A percentile compares a stretch with the other conserved stretches of the same genome.
phyloP scores from a whole-genome alignment of 2,797 vertebrate genomes.

The Mormyrus proboscirostris region DNA sequence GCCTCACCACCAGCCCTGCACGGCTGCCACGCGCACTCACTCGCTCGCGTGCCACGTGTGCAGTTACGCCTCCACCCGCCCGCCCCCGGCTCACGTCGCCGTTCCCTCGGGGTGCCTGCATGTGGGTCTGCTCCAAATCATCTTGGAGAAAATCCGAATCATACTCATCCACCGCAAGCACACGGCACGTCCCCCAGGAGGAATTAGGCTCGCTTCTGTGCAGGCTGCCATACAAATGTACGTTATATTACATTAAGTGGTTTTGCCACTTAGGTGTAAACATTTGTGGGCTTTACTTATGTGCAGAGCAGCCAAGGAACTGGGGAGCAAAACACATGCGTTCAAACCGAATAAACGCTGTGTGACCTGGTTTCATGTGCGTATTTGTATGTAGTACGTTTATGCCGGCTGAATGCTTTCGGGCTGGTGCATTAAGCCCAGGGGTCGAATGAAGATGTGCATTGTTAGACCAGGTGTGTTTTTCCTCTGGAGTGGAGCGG shows the following conservation, averaged over 20 bases:
- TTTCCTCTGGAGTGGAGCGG: slow-evolving; percentile 49
- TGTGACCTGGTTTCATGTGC: not conserved
- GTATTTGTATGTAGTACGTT: not conserved
- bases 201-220: not conserved
- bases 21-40: not conserved
- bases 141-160: not conserved
- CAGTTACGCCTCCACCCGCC: not conserved
- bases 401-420: slow-evolving; percentile 26
- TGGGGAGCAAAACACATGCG: not conserved
- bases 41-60: not conserved
- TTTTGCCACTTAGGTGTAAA: not conserved
- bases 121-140: not conserved
- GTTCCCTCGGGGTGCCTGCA: not conserved
- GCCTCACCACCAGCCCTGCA: not conserved
- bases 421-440: slow-evolving; percentile 39
- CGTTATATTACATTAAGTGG: slow-evolving; percentile 4
- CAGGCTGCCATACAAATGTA: not conserved
- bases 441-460: slow-evolving; percentile 51
- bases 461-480: slow-evolving; percentile 47
- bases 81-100: not conserved
- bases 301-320: not conserved
- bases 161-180: not conserved
- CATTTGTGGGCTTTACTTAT: not conserved
- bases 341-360: not conserved
- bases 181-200: not conserved